phyloP scores from a whole-genome alignment of 2,888 invertebrate species.

The Erebia palarica region DNA sequence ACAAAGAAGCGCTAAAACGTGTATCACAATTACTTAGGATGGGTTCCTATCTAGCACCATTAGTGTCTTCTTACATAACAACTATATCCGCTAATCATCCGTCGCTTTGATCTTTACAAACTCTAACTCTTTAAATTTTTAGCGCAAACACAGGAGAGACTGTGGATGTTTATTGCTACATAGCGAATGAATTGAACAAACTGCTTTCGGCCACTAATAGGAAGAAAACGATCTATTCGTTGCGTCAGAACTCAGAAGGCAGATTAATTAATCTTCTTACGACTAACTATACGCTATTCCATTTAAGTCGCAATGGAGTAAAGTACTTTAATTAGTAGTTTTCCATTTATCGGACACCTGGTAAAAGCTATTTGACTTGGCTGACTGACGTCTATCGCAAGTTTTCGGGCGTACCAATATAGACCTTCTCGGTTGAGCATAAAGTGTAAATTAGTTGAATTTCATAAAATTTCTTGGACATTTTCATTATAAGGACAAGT shows the following conservation, averaged over 20 bases:
- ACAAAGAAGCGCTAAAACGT: constrained; percentile 71
- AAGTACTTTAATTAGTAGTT: constrained; percentile 78
- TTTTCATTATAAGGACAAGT: constrained; percentile 58
- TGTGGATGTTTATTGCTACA: constrained; percentile 65
- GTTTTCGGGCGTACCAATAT: constrained; percentile 47
- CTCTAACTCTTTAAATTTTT: constrained; percentile 73
- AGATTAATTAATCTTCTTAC: constrained; percentile 77
- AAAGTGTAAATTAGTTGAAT: constrained; percentile 53
- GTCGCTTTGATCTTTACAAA: constrained; percentile 66
- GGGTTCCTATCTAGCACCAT: constrained; percentile 55
- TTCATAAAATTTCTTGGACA: constrained; percentile 46
- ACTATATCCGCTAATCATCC: constrained; percentile 74
- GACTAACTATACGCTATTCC: constrained; percentile 62
- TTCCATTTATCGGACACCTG: constrained; percentile 75
- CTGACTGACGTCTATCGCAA: constrained; percentile 53
- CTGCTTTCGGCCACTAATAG: constrained; percentile 68
- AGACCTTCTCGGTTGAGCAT: constrained; percentile 52
- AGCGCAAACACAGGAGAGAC: constrained; percentile 66
- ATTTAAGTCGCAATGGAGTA: constrained; percentile 63
- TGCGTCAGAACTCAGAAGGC: constrained; percentile 67
- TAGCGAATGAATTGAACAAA: constrained; percentile 72
- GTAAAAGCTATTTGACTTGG: constrained; percentile 72
- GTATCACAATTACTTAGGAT: constrained; percentile 44
- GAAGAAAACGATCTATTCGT: constrained; percentile 68
- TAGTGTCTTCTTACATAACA: constrained; percentile 68